Evolutionary conservation across 2,113 vertebrate genomes (phyloP).

Genomic region (Haemorhous mexicanus): DNA sequence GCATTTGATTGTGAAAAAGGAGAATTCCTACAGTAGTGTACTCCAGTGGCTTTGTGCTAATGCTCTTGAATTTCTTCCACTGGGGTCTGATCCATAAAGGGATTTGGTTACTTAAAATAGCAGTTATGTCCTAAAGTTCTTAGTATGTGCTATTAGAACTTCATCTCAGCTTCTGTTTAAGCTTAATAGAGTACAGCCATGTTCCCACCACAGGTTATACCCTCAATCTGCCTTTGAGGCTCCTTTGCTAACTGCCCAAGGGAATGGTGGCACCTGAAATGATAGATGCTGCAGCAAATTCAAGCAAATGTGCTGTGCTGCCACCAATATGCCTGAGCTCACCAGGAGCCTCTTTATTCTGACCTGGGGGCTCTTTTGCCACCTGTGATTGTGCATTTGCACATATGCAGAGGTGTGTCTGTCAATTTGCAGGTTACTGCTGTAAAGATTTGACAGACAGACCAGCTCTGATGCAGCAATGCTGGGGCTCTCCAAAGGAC

Average conservation of each 20-base stretch:
- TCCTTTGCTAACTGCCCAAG: not conserved
- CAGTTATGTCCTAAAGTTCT: not conserved
- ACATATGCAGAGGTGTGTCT: not conserved
- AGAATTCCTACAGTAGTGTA: not conserved
- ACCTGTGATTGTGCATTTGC: not conserved
- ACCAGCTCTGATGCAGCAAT: not conserved
- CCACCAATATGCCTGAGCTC: not conserved
- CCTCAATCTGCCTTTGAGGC: not conserved
- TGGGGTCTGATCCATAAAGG: not conserved
- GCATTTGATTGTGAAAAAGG: not conserved
- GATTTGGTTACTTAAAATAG: not conserved
- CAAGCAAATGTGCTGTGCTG: not conserved
- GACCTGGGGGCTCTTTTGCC: not conserved
- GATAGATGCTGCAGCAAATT: not conserved
- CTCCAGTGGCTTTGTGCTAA: not conserved
- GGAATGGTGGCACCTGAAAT: not conserved
- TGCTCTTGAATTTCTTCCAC: not conserved
- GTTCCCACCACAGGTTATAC: not conserved
- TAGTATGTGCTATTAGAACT: not conserved
- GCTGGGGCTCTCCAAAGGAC: not conserved
- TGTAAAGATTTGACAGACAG: fast-evolving
- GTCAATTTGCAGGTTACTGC: not conserved
- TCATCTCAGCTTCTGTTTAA: not conserved
- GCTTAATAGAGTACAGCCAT: not conserved
- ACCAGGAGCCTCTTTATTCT: not conserved